A percentile compares a stretch with the other conserved stretches of the same genome.
Evolutionary conservation across 2,113 vertebrate genomes (phyloP).

Genomic region (Nycticebus coucang): DNA sequence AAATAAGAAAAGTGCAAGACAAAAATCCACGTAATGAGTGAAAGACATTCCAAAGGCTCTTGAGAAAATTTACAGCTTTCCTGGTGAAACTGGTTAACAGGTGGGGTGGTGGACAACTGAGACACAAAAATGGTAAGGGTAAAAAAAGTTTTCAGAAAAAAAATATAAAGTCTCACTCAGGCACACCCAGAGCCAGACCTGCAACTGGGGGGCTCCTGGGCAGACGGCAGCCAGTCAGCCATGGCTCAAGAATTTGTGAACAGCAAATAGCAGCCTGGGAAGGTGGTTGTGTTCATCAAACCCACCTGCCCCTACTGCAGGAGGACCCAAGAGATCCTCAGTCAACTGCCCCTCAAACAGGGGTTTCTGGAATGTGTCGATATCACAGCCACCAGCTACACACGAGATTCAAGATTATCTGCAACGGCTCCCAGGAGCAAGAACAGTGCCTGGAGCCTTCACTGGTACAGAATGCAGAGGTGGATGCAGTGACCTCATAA

Average conservation of each 20-base stretch:
- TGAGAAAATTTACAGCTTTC: conserved; percentile 12
- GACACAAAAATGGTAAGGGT: not conserved
- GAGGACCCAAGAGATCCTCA: conserved; percentile 83
- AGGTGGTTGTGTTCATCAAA: conserved; percentile 91
- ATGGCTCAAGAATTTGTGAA: conserved; percentile 89
- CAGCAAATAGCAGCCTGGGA: conserved; percentile 83
- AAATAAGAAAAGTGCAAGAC: not conserved
- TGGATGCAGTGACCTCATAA: conserved; percentile 86
- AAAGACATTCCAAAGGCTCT: conserved; percentile 20
- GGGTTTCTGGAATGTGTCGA: conserved; percentile 87
- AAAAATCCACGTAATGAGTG: not conserved
- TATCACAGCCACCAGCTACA: conserved; percentile 82
- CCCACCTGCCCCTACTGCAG: conserved; percentile 39
- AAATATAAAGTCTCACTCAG: not conserved
- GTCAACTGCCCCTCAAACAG: conserved; percentile 80
- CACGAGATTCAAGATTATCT: conserved; percentile 89
- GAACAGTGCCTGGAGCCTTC: conserved; percentile 91
- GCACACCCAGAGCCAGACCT: too few species aligned
- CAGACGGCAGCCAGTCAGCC: not conserved
- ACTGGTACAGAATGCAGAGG: conserved; percentile 89
- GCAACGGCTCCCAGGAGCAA: conserved; percentile 85
- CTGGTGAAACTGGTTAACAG: not conserved
- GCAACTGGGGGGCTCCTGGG: too few species aligned
- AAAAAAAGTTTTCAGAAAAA: not conserved
- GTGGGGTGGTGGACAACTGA: not conserved